Conservation (phyloP, 2,797 vertebrate species). For the Furcifer pardalis region DNA sequence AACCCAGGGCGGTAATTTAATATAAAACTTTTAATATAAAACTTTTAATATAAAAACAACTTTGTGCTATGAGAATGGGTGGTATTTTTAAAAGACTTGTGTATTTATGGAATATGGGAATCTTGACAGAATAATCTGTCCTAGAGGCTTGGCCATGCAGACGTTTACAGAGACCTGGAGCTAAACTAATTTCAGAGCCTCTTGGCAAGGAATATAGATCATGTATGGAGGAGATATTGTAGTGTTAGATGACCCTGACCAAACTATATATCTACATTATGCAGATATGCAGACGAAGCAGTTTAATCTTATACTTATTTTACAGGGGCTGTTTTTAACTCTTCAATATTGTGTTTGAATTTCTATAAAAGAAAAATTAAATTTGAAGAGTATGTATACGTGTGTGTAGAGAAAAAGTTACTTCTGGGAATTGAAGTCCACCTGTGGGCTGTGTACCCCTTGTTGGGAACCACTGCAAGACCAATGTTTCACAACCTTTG, state of each 20-base stretch:
- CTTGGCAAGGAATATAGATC: not conserved
- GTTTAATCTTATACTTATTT: not conserved
- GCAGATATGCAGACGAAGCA: not conserved
- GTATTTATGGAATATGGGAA: not conserved
- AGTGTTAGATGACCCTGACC: conserved; percentile 12
- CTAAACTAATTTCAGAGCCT: conserved; percentile 6
- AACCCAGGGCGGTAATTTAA: too few relatives aligned
- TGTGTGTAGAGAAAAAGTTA: not conserved
- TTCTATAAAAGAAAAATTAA: not conserved
- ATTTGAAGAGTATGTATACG: not conserved
- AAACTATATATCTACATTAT: not conserved
- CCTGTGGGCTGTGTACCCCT: too few relatives aligned
- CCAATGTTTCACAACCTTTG: too few relatives aligned
- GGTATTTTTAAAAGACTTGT: not conserved
- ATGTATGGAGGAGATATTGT: not conserved
- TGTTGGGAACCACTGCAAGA: too few relatives aligned
- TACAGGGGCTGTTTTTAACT: not conserved
- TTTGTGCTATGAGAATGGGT: not conserved
- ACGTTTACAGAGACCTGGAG: conserved; percentile 8
- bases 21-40: too few relatives aligned
- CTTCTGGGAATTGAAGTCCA: too few relatives aligned
- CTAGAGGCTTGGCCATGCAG: conserved; percentile 1
- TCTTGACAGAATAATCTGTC: conserved; percentile 19
- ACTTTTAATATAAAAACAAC: not conserved
- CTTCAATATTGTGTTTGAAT: not conserved